Base-by-base conservation (phyloP, 2,888 invertebrate genomes). In the Morpho achilles region DNA sequence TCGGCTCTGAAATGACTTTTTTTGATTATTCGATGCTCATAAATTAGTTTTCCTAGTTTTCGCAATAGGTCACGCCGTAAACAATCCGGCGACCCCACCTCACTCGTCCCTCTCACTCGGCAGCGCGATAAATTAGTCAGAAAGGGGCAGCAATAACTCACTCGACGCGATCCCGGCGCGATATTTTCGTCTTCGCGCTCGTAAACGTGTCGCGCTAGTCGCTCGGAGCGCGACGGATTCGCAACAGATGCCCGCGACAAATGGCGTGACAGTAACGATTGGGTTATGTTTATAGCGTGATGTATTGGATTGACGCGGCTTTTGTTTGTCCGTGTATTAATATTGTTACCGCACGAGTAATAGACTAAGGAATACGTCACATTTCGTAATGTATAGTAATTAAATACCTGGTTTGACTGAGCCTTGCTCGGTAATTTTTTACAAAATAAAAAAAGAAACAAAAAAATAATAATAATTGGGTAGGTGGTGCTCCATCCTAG, bases 131-230 rank as follows among this genome's bases (percentile, higher is more conserved):
- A 81, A 84, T 84, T 77, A 80, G 71, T 68, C 66, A 63, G 71
- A 77, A 75, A 72, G 72, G 75, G 73, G 68, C 62, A 64, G 66
- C 74, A 66, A 74, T 86, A 84, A 79, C 69, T 88, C 88, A 79
- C 75, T 87, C 85, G 75, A 58, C 82, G 69, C 77, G 73, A 78
- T 82, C 74, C 62, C 64, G 63, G 70, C 68, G 69, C 82, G 75
- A 84, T 87, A 86, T 81, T 82, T 86, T 81, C 75, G 84, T 87
- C 88, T 79, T 71, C 84, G 71, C 69, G 60, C 68, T 77, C 83
- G 82, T 87, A 85, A 87, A 87, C 69, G 75, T 76, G 86, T 86
- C 84, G 77, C 63, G 64, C 59, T 61, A 56, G 71, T 69, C 70
- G 62, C 68, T 69, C 68, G 66, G 67, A 69, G 67, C 68, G 64